These are phyloP conservation scores for Drosophila pseudoananassae DNA, from an alignment of 1,140 invertebrate species.

Conservation along the genomic window DNA sequence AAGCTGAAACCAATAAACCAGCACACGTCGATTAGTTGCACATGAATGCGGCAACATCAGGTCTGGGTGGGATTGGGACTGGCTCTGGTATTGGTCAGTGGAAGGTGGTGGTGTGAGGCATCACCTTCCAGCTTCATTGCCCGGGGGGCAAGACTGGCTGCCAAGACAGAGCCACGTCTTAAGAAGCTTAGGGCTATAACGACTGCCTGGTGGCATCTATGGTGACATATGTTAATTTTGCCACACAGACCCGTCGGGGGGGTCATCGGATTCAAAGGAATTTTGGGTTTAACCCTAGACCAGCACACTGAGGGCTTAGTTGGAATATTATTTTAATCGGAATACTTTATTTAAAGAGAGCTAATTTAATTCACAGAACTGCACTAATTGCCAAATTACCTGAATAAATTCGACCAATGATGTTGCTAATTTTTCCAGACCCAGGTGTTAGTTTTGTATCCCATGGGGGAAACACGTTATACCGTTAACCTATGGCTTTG, in stretches of 20 bases:
- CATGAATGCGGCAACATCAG: slow-evolving; percentile 62
- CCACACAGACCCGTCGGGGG: not conserved
- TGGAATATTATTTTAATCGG: too few relatives aligned
- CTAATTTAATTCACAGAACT: not conserved
- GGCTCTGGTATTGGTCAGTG: not conserved
- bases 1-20: slow-evolving; percentile 70
- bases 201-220: slow-evolving; percentile 1
- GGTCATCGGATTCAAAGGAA: slow-evolving; percentile 3
- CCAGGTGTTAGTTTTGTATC: not conserved
- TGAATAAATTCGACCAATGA: not conserved
- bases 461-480: not conserved
- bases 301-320: not conserved
- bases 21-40: slow-evolving; percentile 75
- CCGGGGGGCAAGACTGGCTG: slow-evolving; percentile 4
- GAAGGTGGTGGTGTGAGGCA: not conserved
- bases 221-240: slow-evolving; percentile 6
- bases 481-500: slow-evolving; percentile 3
- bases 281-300: not conserved
- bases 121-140: not conserved
- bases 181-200: slow-evolving; percentile 55
- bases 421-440: not conserved
- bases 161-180: slow-evolving; percentile 56
- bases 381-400: slow-evolving; percentile 1
- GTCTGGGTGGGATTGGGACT: not conserved
- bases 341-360: too few relatives aligned